These are phyloP conservation scores for Bombus fervidus DNA, from an alignment of 1,140 invertebrate species.

Conservation along the genomic window DNA sequence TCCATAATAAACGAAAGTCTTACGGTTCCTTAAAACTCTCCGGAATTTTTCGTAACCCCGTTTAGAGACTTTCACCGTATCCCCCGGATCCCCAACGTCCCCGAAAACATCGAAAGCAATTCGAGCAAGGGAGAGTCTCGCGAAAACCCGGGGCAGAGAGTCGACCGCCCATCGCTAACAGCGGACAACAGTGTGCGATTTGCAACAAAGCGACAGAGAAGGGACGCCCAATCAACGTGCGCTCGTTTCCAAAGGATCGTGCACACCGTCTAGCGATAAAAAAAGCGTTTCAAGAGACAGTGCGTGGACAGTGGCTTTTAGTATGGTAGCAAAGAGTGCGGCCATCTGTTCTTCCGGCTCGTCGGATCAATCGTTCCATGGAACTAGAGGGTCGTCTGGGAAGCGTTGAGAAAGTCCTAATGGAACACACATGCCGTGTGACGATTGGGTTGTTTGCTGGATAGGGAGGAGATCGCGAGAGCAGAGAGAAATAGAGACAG, in stretches of 20 bases:
- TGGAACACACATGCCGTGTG: neutral
- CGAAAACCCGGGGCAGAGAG: neutral
- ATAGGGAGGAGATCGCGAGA: neutral
- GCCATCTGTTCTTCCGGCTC: constrained; percentile 37
- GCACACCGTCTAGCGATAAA: constrained; percentile 78
- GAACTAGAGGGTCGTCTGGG: neutral
- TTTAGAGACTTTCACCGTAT: constrained; percentile 1
- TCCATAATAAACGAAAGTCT: neutral
- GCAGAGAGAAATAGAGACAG: neutral
- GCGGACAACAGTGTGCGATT: constrained; percentile 68
- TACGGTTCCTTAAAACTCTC: neutral
- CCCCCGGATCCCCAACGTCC: constrained; percentile 3
- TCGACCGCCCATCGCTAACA: constrained; percentile 37
- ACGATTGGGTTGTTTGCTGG: neutral
- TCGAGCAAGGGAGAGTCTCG: neutral
- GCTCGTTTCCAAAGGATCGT: constrained; percentile 74
- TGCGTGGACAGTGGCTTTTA: constrained; percentile 46
- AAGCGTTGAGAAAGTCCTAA: neutral
- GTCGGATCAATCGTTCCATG: neutral
- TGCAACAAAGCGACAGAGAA: constrained; percentile 81
- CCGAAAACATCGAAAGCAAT: constrained; percentile 33
- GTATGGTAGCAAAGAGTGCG: constrained; percentile 22
- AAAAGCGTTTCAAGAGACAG: constrained; percentile 64
- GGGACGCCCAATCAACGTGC: constrained; percentile 82
- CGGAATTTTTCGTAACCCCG: neutral